These are phyloP conservation scores for Dicerorhinus sumatrensis DNA, from an alignment of 2,113 vertebrate genomes.

Conservation along the genomic window DNA sequence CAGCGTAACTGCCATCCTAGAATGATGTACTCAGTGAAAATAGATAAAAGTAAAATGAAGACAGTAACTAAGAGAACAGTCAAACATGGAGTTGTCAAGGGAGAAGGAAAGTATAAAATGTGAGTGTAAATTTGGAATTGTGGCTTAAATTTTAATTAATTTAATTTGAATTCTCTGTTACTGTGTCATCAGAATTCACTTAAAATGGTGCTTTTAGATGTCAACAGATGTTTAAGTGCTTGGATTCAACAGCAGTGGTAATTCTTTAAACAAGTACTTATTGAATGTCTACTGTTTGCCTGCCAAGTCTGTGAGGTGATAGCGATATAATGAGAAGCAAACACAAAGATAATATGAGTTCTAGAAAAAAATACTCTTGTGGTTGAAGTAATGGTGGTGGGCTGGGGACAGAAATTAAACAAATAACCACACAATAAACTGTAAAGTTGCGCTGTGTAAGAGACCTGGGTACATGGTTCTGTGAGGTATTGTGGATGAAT, in stretches of 20 bases:
- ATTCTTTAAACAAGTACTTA: constrained; percentile 50
- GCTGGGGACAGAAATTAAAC: constrained; percentile 15
- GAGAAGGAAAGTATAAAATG: constrained; percentile 40
- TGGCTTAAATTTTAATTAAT: constrained; percentile 26
- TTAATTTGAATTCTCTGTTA: constrained; percentile 4
- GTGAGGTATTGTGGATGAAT: background rate
- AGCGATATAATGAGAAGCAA: background rate
- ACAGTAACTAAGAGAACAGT: background rate
- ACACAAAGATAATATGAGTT: background rate
- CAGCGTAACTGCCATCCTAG: background rate
- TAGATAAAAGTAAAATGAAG: constrained; percentile 16
- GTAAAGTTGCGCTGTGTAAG: background rate
- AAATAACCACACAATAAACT: background rate
- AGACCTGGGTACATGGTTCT: background rate
- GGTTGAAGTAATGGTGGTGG: background rate
- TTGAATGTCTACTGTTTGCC: background rate
- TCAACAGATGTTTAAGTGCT: constrained; percentile 20
- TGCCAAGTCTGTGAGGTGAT: background rate
- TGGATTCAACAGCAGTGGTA: background rate
- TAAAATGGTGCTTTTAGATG: constrained; percentile 23
- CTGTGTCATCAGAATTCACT: constrained; percentile 15
- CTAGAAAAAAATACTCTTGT: too few relatives aligned
- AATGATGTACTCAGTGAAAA: background rate
- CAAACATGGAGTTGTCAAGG: constrained; percentile 46
- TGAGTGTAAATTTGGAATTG: constrained; percentile 28